Conservation (phyloP, 2,888 invertebrate genomes). For the Lepidochrysops patricia region DNA sequence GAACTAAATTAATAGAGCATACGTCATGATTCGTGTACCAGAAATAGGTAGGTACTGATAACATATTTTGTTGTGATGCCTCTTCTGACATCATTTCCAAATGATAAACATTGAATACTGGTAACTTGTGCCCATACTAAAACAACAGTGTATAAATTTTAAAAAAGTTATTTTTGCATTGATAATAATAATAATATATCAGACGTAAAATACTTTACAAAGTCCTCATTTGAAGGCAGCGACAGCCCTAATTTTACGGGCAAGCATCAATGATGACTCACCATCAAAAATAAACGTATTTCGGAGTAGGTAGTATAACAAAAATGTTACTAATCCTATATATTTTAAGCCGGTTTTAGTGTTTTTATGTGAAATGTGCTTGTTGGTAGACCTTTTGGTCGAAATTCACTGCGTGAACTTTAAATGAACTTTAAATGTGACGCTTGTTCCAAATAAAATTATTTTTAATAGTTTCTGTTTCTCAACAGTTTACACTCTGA, state of each 20-base stretch:
- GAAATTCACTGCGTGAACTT: not conserved
- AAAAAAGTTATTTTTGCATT: no score
- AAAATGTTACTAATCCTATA: constrained; percentile 12
- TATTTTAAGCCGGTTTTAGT: not conserved
- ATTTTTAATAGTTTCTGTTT: not conserved
- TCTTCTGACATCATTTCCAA: no score
- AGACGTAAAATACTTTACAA: no score
- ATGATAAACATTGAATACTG: no score
- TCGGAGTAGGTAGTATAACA: constrained; percentile 6
- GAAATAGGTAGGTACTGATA: no score
- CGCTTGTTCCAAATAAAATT: constrained; percentile 10
- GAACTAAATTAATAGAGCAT: no score
- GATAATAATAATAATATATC: no score
- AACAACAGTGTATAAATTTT: no score
- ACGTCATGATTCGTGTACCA: no score
- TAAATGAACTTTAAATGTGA: not conserved
- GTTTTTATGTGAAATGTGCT: not conserved
- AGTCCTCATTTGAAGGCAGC: not conserved
- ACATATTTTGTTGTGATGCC: no score
- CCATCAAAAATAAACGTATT: constrained; percentile 31
- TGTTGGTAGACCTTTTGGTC: not conserved
- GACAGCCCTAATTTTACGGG: constrained; percentile 23
- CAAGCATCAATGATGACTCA: constrained; percentile 32
- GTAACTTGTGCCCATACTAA: no score
- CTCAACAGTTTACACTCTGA: not conserved